phyloP scores from a whole-genome alignment of 1,140 invertebrate genomes.

The Drosophila takahashii region DNA sequence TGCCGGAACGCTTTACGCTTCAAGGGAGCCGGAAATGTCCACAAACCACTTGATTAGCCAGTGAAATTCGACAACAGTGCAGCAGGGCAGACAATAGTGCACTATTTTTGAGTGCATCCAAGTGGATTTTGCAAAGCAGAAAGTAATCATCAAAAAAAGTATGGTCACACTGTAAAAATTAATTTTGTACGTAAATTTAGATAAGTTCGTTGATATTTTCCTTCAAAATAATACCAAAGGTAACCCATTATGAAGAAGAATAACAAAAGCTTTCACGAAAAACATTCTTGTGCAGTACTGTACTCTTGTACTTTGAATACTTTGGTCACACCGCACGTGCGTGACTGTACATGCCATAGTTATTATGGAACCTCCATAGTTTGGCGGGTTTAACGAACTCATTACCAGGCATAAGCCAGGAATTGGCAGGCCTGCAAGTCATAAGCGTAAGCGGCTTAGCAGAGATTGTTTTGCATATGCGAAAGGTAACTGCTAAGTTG shows the following conservation, averaged over 20 bases:
- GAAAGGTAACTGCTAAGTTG: conserved; percentile 28
- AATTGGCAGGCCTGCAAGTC: conserved; percentile 52
- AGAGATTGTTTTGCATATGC: conserved; percentile 14
- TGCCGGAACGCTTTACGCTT: conserved; percentile 4
- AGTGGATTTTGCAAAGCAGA: background rate
- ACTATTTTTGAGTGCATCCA: conserved; percentile 9
- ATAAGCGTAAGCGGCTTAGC: conserved; percentile 71
- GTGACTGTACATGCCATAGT: conserved; percentile 8
- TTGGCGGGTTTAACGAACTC: conserved; percentile 35
- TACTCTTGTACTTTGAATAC: background rate
- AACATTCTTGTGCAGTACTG: background rate
- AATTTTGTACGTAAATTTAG: too few relatives aligned
- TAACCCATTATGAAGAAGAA: too few relatives aligned
- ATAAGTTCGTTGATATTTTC: too few relatives aligned
- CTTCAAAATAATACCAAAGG: too few relatives aligned
- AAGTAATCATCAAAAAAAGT: too few relatives aligned
- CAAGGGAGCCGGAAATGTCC: conserved; percentile 11
- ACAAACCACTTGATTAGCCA: conserved; percentile 36
- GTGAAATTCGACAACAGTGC: conserved; percentile 37
- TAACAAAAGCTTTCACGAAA: background rate
- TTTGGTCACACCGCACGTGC: background rate
- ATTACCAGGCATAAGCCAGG: conserved; percentile 52
- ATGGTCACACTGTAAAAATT: too few relatives aligned
- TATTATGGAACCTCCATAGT: background rate
- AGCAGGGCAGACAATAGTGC: conserved; percentile 1